Conservation (phyloP, 2,888 invertebrate species). For the Ceraclea dissimilis region DNA sequence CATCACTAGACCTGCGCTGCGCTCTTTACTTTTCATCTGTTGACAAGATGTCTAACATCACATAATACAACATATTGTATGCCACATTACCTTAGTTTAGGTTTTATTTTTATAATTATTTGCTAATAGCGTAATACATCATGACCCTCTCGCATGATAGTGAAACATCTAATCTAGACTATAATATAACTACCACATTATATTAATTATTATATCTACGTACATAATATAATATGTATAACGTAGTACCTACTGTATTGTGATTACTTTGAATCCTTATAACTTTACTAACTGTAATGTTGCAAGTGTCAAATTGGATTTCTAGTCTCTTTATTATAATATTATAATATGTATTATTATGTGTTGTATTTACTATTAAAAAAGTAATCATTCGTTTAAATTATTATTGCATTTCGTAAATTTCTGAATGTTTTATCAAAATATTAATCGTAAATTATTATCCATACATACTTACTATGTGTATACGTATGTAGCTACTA, state of each 20-base stretch:
- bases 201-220: too few species aligned
- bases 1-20: slow-evolving; percentile 18
- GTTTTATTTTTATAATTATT: slow-evolving; percentile 12
- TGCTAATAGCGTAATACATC: slow-evolving; percentile 12
- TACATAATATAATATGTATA: too few species aligned
- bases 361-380: neutral
- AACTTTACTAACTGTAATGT: too few species aligned
- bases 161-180: neutral
- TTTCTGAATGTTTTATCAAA: neutral
- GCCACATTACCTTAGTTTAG: slow-evolving; percentile 19
- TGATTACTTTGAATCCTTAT: too few species aligned
- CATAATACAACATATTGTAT: slow-evolving; percentile 7
- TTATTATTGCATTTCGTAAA: neutral
- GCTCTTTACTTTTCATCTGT: slow-evolving; percentile 23
- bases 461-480: neutral
- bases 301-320: neutral
- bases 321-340: slow-evolving; percentile 2
- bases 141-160: slow-evolving; percentile 16
- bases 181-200: too few species aligned
- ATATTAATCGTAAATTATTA: neutral
- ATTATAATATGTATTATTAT: slow-evolving; percentile 10
- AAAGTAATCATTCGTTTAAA: too few species aligned
- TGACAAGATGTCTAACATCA: slow-evolving; percentile 13
- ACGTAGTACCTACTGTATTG: too few species aligned
- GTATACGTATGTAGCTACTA: neutral